Conservation (phyloP, 2,113 vertebrate genomes). For the Eclectus roratus region DNA sequence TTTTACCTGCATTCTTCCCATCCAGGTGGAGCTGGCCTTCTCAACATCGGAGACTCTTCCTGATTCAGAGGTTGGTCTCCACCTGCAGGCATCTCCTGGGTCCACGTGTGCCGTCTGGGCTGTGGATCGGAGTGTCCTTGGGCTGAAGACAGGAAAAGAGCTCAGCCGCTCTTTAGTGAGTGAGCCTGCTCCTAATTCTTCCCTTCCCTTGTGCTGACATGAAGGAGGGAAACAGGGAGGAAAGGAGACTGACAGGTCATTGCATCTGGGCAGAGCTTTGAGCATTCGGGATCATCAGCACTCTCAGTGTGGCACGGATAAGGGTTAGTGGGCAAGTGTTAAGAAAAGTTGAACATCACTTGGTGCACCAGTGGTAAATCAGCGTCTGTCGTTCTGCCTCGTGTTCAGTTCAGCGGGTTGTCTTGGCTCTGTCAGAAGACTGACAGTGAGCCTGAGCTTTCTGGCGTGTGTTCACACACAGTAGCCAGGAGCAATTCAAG, state of each 20-base stretch:
- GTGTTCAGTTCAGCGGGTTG: background rate
- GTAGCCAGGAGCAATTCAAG: background rate
- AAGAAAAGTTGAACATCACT: background rate
- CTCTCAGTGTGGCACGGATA: background rate
- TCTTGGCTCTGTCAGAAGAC: background rate
- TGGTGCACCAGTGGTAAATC: background rate
- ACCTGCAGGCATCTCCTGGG: constrained; percentile 72
- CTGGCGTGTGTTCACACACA: fast-evolving
- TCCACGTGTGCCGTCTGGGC: constrained; percentile 82
- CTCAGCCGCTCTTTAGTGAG: constrained; percentile 69
- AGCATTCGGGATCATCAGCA: fast-evolving
- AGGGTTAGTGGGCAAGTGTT: background rate
- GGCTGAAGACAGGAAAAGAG: constrained; percentile 67
- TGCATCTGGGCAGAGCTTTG: background rate
- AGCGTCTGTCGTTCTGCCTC: background rate
- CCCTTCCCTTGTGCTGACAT: background rate
- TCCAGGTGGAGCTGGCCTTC: constrained; percentile 77
- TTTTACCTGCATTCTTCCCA: background rate
- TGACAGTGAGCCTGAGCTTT: background rate
- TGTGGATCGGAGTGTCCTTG: constrained; percentile 73
- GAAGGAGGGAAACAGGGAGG: background rate
- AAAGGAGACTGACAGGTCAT: background rate
- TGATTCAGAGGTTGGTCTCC: constrained; percentile 71
- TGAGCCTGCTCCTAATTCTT: background rate
- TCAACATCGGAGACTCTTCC: constrained; percentile 71